phyloP scores from a whole-genome alignment of 2,113 vertebrate genomes.

The Hippocampus comes region DNA sequence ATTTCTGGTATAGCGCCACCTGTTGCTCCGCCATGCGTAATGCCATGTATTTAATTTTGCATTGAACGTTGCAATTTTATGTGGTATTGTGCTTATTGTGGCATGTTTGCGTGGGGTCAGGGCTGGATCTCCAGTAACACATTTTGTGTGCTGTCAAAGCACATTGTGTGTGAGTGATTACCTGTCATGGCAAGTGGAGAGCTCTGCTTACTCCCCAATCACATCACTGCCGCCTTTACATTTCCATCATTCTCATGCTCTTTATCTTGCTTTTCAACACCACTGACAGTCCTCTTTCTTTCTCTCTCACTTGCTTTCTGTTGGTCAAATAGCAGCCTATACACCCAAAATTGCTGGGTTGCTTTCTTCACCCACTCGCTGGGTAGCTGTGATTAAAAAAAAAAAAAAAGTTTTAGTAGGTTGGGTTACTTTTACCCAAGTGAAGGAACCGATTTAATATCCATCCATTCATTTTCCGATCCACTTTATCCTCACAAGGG shows the following conservation, averaged over 20 bases:
- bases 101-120: conserved; percentile 46
- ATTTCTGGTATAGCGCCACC: no score
- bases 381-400: no score
- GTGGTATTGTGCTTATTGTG: conserved; percentile 15
- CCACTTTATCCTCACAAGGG: no score
- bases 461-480: no score
- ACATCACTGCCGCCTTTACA: conserved; percentile 25
- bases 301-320: background rate
- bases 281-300: conserved; percentile 14
- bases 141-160: conserved; percentile 64
- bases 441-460: no score
- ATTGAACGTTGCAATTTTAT: background rate
- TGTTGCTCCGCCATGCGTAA: no score
- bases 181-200: conserved; percentile 57
- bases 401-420: no score
- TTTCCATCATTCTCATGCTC: conserved; percentile 28
- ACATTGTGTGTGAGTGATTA: conserved; percentile 66
- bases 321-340: no score
- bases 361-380: no score
- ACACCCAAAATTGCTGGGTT: no score
- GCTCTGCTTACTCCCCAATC: conserved; percentile 42
- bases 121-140: conserved; percentile 49
- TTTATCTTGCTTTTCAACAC: conserved; percentile 26
- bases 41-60: no score
- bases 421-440: no score